phyloP scores from a whole-genome alignment of 92 coral and sea anemone genomes.

The Siderastrea radians region DNA sequence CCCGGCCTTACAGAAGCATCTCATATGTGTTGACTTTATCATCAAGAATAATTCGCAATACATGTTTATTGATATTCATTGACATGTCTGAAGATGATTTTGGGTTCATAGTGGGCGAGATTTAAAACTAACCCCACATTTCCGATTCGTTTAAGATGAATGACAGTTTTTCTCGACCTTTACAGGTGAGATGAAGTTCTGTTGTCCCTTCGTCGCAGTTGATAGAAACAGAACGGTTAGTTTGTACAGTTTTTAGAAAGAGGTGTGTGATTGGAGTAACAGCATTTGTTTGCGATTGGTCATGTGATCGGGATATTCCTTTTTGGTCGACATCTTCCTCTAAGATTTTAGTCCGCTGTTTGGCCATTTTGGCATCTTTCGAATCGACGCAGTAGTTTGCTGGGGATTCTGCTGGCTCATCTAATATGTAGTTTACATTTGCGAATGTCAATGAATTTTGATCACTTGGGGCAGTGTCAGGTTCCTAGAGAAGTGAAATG shows the following conservation, averaged over 20 bases:
- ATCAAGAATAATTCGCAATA: background rate
- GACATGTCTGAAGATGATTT: conserved; percentile 26
- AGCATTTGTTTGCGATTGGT: background rate
- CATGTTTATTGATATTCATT: conserved; percentile 9
- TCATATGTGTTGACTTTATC: conserved; percentile 13
- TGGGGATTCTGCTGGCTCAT: conserved; percentile 16
- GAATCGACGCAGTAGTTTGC: conserved; percentile 18
- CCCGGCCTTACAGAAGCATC: conserved; percentile 8
- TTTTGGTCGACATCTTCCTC: background rate
- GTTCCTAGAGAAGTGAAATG: conserved; percentile 52
- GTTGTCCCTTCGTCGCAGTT: too few species aligned
- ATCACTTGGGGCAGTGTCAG: conserved; percentile 50
- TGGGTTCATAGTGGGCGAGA: conserved; percentile 34
- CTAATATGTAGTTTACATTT: conserved; percentile 50
- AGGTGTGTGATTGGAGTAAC: conserved; percentile 52
- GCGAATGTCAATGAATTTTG: conserved; percentile 38
- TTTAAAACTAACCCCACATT: conserved; percentile 27
- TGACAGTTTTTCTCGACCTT: background rate
- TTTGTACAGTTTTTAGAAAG: conserved; percentile 32
- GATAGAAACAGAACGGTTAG: background rate
- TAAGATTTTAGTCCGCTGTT: background rate
- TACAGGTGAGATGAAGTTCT: background rate
- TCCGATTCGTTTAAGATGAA: conserved; percentile 41
- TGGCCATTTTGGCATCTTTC: conserved; percentile 35
- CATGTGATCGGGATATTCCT: conserved; percentile 41